Conservation (phyloP, 2,113 vertebrate genomes). For the Ornithorhynchus anatinus region DNA sequence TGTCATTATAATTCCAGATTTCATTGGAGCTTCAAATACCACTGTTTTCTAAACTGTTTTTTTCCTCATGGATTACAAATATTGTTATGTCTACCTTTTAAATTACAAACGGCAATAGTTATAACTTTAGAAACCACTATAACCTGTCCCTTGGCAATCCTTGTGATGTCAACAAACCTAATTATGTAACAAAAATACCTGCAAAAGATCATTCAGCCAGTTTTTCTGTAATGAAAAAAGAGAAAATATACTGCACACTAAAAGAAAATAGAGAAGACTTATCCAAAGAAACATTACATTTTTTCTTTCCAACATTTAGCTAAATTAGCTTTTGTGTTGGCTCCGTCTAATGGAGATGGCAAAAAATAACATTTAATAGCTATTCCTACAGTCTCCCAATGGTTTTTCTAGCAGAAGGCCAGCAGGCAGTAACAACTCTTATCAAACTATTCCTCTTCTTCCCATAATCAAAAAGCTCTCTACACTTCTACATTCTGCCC, state of each 20-base stretch:
- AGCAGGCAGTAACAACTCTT: neutral
- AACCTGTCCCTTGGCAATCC: no score
- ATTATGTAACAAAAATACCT: no score
- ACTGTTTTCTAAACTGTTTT: no score
- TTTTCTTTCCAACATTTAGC: constrained; percentile 1
- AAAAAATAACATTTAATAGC: neutral
- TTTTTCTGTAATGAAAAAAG: neutral
- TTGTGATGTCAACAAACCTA: no score
- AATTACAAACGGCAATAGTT: no score
- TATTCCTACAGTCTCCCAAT: neutral
- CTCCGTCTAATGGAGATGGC: neutral
- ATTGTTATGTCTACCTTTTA: no score
- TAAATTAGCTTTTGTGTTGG: neutral
- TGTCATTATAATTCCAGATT: no score
- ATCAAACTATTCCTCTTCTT: neutral
- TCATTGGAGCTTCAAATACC: no score
- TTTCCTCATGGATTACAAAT: no score
- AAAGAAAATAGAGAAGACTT: neutral
- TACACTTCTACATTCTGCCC: neutral
- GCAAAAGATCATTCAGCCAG: no score
- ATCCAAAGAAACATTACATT: neutral
- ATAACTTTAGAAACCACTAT: no score
- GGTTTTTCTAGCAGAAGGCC: neutral
- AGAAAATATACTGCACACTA: neutral
- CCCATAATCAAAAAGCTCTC: no score